Base-by-base conservation (phyloP, 2,888 invertebrate genomes). In the Xanthia togata region DNA sequence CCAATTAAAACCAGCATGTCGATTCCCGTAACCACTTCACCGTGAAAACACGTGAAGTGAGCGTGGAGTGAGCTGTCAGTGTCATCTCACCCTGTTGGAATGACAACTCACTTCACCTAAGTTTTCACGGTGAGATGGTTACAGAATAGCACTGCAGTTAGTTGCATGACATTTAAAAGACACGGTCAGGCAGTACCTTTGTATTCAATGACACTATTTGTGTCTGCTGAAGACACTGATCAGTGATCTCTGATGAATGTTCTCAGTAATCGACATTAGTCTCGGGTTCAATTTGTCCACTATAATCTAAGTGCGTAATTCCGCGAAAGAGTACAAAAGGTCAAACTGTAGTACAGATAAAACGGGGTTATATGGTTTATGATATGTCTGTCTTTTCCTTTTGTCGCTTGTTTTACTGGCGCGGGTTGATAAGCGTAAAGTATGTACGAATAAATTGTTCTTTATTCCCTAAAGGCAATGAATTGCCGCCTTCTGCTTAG, bases 221-320 rank as follows among this genome's bases (percentile, higher is more conserved):
- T 41, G 31, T 44, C n/a, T 41, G 23, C 11, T 41, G 31, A 60
- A n/a, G 3, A 23, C 6, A 44, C 23, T 9, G 17, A 41, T 57
- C 14, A 35, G 12, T 9, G 23, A 59, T 57, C 17, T 17, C 26
- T 50, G 26, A 35, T 26, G 11, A 26, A 70, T 64, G 12, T 44
- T 57, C 57, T 38, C 9, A 44, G 26, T 53, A 69, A 47, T 69
- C 57, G 38, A n/a, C 9, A 68, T 47, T 69, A 35, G 55, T 57
- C 12, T 60, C 57, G 26, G 23, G 83, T 70, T 69, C 44, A 65
- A 71, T 83, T 67, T 63, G 38, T 62, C 41, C 31, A 44, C 60
- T 59, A 53, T n/a, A 73, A 65, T 67, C 44, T 62, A 64, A 67
- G 47, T 78, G 76, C 69, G 74, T 86, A 71, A 73, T 65, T 70